Conservation (phyloP, 2,797 vertebrate genomes). For the Ctenosaura bakeri region DNA sequence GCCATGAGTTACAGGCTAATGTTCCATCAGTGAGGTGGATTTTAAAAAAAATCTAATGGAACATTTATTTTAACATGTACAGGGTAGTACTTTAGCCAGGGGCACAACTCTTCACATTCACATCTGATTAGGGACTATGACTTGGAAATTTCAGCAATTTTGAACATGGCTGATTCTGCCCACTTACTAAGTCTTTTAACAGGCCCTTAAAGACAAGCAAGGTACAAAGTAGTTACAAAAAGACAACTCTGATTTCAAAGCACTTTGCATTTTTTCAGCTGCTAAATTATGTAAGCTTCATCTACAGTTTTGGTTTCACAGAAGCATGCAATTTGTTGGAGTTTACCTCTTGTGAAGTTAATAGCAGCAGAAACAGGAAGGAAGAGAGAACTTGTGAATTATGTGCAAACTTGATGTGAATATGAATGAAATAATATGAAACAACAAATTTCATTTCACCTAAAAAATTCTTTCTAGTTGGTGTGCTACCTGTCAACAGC, state of each 20-base stretch:
- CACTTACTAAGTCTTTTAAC: neutral
- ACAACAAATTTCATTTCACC: neutral
- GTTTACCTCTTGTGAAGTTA: neutral
- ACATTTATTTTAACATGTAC: slow-evolving; percentile 1
- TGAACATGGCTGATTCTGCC: neutral
- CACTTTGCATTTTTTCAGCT: neutral
- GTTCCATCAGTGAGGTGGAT: neutral
- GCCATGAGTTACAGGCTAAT: neutral
- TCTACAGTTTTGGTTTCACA: neutral
- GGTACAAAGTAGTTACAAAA: neutral
- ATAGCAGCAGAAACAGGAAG: neutral
- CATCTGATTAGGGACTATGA: slow-evolving; percentile 2
- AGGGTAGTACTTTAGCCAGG: neutral
- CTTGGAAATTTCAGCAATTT: neutral
- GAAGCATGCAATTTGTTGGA: neutral
- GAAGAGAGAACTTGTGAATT: neutral
- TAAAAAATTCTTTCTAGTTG: neutral
- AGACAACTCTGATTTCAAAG: neutral
- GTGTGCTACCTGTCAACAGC: neutral
- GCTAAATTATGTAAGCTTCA: neutral
- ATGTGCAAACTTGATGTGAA: neutral
- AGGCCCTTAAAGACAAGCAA: slow-evolving; percentile 1
- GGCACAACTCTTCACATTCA: slow-evolving; percentile 1
- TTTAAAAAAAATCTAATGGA: neutral
- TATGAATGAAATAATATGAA: neutral